Evolutionary conservation across 2,888 invertebrate genomes (phyloP), one percentile per base, ranked within the genome.

Genomic region (Caenorhabditis panamensis): DNA sequence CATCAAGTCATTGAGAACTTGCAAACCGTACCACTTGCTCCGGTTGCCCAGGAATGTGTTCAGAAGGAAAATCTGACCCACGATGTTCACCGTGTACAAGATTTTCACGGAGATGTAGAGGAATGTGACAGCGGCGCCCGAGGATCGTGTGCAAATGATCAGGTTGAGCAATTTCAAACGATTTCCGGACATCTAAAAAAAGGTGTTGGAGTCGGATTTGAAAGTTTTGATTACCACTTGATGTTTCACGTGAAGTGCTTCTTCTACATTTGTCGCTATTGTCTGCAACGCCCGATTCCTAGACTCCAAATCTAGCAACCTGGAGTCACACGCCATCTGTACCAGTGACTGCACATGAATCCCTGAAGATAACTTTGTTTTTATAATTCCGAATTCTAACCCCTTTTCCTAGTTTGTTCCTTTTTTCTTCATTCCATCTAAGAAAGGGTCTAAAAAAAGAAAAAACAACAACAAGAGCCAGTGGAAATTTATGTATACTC

Each of bases 271-370:
- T 11, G 87, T 89, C 3, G 91, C 89, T 20, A 91, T 90, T 11
- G 91, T 91, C 47, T 89, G 86, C 59, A 91, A 77, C 9, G 91
- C 91, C 20, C 89, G 83, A 20, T 85, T 86, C 20, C 91, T 78
- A 13, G 89, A 87, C 63, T 91, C 91, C 47, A 87, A 61, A 80
- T 91, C 91, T 44, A 91, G 84, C 53, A 91, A 76, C 18, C 91
- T 82, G 2, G 89, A 89, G 67, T 91, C 91, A 75, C 91, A 91
- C 20, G 91, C 91, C 91, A 91, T 91, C 69, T 91, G 90, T 31
- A 91, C 91, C 64, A 91, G 77, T 6, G 91, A 90, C 78, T 91
- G 91, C 47, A 91, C 90, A 72, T 91, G 91, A 67, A 91, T 91
- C 36, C 91, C 91, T 90, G 72, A 84, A 51, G 13, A 24, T 18